Percentiles rank a stretch among this genome's conserved stretches.
Evolutionary conservation across 2,113 vertebrate species (phyloP).

Genomic region (Heterochromis multidens): DNA sequence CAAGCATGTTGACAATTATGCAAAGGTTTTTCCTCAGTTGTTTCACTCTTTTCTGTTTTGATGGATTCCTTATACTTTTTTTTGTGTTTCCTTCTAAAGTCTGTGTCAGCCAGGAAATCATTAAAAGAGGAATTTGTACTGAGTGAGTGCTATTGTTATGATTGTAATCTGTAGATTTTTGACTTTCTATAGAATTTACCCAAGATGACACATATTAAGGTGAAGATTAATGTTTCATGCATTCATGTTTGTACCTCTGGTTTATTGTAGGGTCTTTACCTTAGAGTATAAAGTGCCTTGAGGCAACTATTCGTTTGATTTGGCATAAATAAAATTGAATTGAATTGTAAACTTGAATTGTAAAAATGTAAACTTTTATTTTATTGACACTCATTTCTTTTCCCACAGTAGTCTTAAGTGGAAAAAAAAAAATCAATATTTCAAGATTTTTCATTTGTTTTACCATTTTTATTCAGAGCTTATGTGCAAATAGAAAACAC

Average conservation of each 20-base stretch:
- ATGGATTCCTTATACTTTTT: background rate
- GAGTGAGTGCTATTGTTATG: background rate
- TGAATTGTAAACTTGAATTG: too few relatives aligned
- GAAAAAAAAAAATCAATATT: background rate
- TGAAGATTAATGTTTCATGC: too few relatives aligned
- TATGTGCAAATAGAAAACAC: background rate
- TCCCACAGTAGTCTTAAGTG: too few relatives aligned
- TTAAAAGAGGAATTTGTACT: constrained; percentile 30
- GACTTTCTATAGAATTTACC: too few relatives aligned
- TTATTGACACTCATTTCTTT: too few relatives aligned
- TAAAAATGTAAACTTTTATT: too few relatives aligned
- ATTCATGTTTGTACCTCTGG: too few relatives aligned
- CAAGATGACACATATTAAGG: too few relatives aligned
- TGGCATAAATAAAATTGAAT: too few relatives aligned
- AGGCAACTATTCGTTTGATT: too few relatives aligned
- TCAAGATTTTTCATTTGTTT: background rate
- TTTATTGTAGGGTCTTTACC: too few relatives aligned
- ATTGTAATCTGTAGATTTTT: background rate
- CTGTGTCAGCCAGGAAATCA: constrained; percentile 1
- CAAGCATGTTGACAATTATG: background rate
- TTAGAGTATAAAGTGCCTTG: too few relatives aligned
- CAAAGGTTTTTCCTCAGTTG: background rate
- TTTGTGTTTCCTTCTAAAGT: background rate
- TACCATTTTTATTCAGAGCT: background rate
- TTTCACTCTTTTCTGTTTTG: background rate